phyloP scores from a whole-genome alignment of 2,797 vertebrate genomes.

The Ptychobarbus kaznakovi region DNA sequence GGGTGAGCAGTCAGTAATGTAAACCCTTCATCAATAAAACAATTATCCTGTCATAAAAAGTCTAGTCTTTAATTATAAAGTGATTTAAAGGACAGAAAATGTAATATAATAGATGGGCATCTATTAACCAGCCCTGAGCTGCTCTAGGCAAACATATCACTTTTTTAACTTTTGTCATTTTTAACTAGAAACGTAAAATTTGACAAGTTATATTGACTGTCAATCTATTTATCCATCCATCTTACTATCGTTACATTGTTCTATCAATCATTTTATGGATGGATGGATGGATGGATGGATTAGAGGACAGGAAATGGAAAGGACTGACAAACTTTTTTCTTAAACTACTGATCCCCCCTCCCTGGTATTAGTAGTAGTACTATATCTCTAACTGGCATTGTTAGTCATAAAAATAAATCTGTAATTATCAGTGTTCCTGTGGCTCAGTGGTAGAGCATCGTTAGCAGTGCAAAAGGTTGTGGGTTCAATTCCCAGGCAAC shows the following conservation, averaged over 20 bases:
- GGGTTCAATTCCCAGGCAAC: no score
- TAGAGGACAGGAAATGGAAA: no score
- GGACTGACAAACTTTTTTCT: no score
- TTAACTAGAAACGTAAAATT: background rate
- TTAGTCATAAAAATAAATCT: background rate
- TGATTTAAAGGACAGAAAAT: constrained; percentile 1
- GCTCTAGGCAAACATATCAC: background rate
- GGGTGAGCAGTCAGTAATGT: background rate
- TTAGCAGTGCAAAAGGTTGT: no score
- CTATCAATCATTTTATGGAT: background rate
- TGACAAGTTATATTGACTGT: background rate
- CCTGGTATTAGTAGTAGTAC: no score
- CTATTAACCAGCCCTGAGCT: background rate
- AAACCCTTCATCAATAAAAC: constrained; percentile 8
- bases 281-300: no score
- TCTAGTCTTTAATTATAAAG: background rate
- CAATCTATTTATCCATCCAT: background rate
- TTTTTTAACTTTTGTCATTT: background rate
- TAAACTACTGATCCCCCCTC: no score
- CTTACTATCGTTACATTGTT: background rate
- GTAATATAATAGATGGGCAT: background rate
- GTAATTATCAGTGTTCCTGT: background rate
- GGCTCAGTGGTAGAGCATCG: no score
- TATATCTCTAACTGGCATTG: background rate
- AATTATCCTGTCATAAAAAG: background rate